Evolutionary conservation across 2,797 vertebrate genomes (phyloP), one percentile per base, ranked within the genome.

Genomic region (Manis crassicaudata): DNA sequence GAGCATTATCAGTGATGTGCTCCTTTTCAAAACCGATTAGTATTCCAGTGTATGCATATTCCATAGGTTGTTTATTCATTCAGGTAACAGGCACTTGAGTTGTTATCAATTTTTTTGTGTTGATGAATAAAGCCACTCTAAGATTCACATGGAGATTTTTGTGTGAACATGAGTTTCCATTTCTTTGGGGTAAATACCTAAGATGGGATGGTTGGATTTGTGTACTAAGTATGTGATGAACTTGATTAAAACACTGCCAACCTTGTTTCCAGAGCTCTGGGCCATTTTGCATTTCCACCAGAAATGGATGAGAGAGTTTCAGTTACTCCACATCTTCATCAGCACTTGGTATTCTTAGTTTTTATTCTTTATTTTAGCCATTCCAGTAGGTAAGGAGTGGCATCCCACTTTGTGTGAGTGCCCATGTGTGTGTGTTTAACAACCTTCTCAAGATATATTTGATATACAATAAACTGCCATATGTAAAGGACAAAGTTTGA

Each of bases 1-100:
- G 46, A 56, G 5, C 1, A 0, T 46, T 1, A 17, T 4, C 65
- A 0, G 4, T 13, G 4, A n/a, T 18, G 7, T 50, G 73, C 37
- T 52, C 70, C 79, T 25, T 43, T 60, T 20, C 1, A 2, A 54
- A 2, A 58, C 58, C 4, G 46, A 46, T 7, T 11, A 9, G 27
- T 14, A 8, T 12, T 52, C 60, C 9, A 5, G 25, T 1, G 7
- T n/a, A 6, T 23, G 60, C 89, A 6, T 17, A 1, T 14, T 9
- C 37, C 54, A 16, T 23, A 0, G 76, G 27, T 3, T 32, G 60
- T 56, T 43, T 82, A 25, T 52, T 58, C 16, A 5, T 23, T 46
- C 18, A 5, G 32, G 37, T 6, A 6, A n/a, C 7, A n/a, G 54
- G 7, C 46, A 3, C 62, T 54, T 40, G 52, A 35, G 60, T 40